Evolutionary conservation across 2,888 invertebrate genomes (phyloP), one percentile per base, ranked within the genome.

Genomic region (Chirona hameri): DNA sequence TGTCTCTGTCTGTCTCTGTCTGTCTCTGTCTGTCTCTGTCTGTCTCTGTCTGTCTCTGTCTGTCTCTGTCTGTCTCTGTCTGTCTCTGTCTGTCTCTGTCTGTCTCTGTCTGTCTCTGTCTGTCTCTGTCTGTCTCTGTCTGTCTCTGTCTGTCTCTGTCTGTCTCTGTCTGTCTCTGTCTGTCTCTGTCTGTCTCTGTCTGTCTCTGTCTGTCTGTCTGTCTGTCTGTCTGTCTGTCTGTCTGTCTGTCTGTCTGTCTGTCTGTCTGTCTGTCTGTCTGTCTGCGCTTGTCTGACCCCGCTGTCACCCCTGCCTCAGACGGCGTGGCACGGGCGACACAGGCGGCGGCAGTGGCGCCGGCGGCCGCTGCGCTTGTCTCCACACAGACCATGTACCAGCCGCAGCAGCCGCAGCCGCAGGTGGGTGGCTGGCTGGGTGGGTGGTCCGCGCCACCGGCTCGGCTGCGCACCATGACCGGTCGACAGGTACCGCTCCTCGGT

Each of bases 301-400:
- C 24, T 18, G 46, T 79, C 52, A 1, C 18, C 18, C 52, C 52
- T 52, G 1, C n/a, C 39, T 46, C 79, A 79, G 79, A 69, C 15
- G 29, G 27, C 15, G 24, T 24, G 46, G 39, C 79, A 24, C 39
- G 31, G 46, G 10, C 46, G 10, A 10, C 79, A 0, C 52, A 52
- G n/a, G n/a, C 15, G 48, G 5, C 14, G 46, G 79, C 46, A 21
- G 46, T 7, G 21, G 79, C 46, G 79, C 12, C 27, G 52, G n/a
- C 48, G 79, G 18, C 79, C n/a, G n/a, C n/a, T 21, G n/a, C 14
- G n/a, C 79, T 14, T 7, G 12, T 7, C 21, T 39, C 52, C 48
- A n/a, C 79, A n/a, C 48, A 79, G 79, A 4, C 79, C 48, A 79
- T 46, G 79, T 79, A 52, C n/a, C 46, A 46, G 48, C 48, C 79